Percentiles rank a stretch among this genome's conserved stretches.
Evolutionary conservation across 2,797 vertebrate genomes (phyloP).

Genomic region (Naso thynnoides): DNA sequence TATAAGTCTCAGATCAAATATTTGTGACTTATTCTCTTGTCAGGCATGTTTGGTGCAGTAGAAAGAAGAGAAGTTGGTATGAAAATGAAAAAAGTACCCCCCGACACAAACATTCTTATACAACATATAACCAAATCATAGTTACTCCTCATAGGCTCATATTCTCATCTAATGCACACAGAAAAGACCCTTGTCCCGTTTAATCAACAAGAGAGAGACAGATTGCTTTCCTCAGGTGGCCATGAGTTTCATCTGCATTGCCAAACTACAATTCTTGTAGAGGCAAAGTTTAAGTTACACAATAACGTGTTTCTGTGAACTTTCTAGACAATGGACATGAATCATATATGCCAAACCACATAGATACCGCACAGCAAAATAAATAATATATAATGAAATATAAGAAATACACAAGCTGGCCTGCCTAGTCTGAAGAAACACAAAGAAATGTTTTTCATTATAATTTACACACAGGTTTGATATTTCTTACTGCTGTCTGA

Average conservation of each 20-base stretch:
- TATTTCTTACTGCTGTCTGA: constrained; percentile 19
- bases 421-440: constrained; percentile 21
- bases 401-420: constrained; percentile 21
- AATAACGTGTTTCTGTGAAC: constrained; percentile 52
- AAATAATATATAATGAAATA: constrained; percentile 20
- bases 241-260: constrained; percentile 79
- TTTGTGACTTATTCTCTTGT: constrained; percentile 11
- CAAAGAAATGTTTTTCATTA: constrained; percentile 12
- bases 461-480: constrained; percentile 25
- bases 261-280: constrained; percentile 55
- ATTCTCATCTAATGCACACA: constrained; percentile 67
- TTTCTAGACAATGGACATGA: constrained; percentile 34
- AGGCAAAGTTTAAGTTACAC: constrained; percentile 68
- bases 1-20: neutral
- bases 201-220: constrained; percentile 74
- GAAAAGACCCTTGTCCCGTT: constrained; percentile 69
- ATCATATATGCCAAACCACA: constrained; percentile 19
- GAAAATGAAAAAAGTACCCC: too few relatives aligned
- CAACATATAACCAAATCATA: constrained; percentile 39
- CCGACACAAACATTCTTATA: too few relatives aligned
- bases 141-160: constrained; percentile 40
- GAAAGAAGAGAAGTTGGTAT: too few relatives aligned
- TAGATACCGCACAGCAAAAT: constrained; percentile 1
- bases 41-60: neutral
- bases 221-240: constrained; percentile 79